phyloP scores from a whole-genome alignment of 2,797 vertebrate genomes.

The Florisuga fusca region DNA sequence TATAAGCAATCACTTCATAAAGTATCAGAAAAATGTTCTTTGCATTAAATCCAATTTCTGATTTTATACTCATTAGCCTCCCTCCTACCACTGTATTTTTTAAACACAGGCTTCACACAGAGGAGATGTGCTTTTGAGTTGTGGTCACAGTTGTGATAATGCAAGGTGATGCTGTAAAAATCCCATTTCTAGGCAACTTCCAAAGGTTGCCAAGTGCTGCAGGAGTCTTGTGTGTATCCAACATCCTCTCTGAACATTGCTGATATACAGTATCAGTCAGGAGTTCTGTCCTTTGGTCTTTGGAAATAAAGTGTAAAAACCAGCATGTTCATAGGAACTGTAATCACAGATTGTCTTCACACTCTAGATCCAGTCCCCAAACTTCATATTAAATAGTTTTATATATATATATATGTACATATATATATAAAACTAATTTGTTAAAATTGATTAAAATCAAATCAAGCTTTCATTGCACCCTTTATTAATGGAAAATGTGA shows the following conservation, averaged over 20 bases:
- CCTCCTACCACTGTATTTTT: neutral
- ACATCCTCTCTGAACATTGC: neutral
- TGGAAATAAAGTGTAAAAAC: neutral
- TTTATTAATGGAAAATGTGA: neutral
- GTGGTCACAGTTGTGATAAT: neutral
- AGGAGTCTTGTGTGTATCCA: neutral
- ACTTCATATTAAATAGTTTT: neutral
- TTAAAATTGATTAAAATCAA: neutral
- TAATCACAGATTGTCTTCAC: neutral
- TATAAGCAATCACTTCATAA: neutral
- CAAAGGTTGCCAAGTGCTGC: neutral
- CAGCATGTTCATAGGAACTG: neutral
- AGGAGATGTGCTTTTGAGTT: neutral
- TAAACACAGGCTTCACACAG: neutral
- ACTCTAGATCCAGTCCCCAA: neutral
- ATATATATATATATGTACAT: too few relatives aligned
- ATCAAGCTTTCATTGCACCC: neutral
- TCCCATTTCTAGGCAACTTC: neutral
- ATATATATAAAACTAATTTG: neutral
- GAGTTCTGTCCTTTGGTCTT: neutral
- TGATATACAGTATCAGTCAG: neutral
- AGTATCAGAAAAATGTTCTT: neutral
- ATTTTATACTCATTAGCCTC: neutral
- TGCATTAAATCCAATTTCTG: neutral
- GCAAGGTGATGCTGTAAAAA: neutral